phyloP scores from a whole-genome alignment of 2,888 invertebrate genomes.

The Sepioteuthis lessoniana region DNA sequence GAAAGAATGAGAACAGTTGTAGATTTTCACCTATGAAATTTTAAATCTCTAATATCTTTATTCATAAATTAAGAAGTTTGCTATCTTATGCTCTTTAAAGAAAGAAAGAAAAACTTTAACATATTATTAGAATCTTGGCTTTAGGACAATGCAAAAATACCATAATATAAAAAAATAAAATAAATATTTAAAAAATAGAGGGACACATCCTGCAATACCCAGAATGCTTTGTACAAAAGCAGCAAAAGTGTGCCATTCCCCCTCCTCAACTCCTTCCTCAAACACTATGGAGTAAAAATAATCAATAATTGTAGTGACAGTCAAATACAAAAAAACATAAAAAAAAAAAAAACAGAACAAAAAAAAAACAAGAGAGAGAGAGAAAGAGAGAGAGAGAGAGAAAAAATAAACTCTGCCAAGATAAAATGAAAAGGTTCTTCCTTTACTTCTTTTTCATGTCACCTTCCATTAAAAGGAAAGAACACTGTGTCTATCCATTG shows the following conservation, averaged over 20 bases:
- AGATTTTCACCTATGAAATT: too few relatives aligned
- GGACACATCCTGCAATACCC: not conserved
- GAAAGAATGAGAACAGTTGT: too few relatives aligned
- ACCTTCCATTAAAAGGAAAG: not conserved
- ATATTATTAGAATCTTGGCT: not conserved
- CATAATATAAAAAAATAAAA: not conserved
- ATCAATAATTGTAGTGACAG: not conserved
- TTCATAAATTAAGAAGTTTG: not conserved
- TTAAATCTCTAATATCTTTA: not conserved
- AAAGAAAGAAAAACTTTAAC: not conserved
- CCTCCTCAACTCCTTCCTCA: not conserved
- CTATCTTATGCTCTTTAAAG: too few relatives aligned
- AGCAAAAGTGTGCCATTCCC: not conserved
- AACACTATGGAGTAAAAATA: not conserved
- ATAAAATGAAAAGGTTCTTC: constrained; percentile 6
- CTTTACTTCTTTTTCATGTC: not conserved
- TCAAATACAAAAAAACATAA: not conserved
- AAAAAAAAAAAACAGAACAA: not conserved
- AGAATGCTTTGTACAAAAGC: not conserved
- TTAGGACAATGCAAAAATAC: not conserved
- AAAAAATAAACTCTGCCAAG: not conserved
- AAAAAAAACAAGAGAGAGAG: not conserved
- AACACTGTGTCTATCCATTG: not conserved
- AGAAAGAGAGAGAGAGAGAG: not conserved
- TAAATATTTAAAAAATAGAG: not conserved